These are phyloP conservation scores for Trichogramma pretiosum DNA, from an alignment of 1,140 invertebrate genomes.

Conservation along the genomic window DNA sequence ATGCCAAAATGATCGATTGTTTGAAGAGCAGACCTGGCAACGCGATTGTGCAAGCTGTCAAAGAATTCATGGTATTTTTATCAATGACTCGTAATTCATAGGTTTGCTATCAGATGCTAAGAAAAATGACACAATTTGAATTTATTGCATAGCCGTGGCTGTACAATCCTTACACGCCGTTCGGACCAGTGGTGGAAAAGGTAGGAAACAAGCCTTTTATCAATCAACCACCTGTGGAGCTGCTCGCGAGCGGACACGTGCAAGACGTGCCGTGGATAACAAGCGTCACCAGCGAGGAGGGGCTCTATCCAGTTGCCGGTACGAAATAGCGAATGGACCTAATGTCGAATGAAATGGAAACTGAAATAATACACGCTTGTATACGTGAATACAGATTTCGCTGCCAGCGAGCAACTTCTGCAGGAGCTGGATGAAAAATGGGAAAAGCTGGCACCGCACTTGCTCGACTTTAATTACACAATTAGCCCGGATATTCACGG, in stretches of 20 bases:
- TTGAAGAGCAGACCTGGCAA: slow-evolving; percentile 54
- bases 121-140: background rate
- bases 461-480: slow-evolving; percentile 56
- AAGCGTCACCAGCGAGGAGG: slow-evolving; percentile 51
- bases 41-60: slow-evolving; percentile 38
- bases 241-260: slow-evolving; percentile 43
- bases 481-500: slow-evolving; percentile 39
- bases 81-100: background rate
- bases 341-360: slow-evolving; percentile 2
- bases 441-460: slow-evolving; percentile 48
- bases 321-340: slow-evolving; percentile 15
- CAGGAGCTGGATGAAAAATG: slow-evolving; percentile 48
- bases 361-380: slow-evolving; percentile 6
- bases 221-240: slow-evolving; percentile 46
- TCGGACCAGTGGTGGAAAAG: slow-evolving; percentile 52
- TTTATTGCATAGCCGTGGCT: slow-evolving; percentile 40
- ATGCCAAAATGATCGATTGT: slow-evolving; percentile 59
- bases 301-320: slow-evolving; percentile 55
- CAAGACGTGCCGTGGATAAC: slow-evolving; percentile 52
- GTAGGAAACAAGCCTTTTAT: slow-evolving; percentile 47
- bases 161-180: slow-evolving; percentile 54
- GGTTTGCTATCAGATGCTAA: background rate
- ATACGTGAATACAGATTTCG: slow-evolving; percentile 45
- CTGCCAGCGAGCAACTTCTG: slow-evolving; percentile 38
- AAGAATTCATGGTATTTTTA: slow-evolving; percentile 41